A percentile compares a stretch with the other conserved stretches of the same genome.
These are phyloP conservation scores for Heliconius erato DNA, from an alignment of 2,888 invertebrate genomes.

Conservation along the genomic window DNA sequence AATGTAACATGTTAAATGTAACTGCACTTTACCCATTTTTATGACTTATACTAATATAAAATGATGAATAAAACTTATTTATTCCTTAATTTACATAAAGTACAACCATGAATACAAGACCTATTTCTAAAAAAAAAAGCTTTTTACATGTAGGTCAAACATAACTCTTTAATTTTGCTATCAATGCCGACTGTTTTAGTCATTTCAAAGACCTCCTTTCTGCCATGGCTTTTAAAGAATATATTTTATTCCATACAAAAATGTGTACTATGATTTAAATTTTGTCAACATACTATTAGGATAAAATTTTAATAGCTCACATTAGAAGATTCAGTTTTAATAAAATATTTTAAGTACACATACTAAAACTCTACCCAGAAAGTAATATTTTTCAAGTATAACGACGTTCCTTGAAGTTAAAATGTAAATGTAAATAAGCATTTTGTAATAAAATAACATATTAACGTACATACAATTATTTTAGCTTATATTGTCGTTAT, in stretches of 20 bases:
- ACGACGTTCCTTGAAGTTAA: constrained; percentile 9
- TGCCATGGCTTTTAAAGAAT: neutral
- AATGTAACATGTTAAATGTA: neutral
- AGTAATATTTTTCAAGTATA: constrained; percentile 7
- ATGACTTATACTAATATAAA: constrained; percentile 5
- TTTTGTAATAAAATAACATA: constrained; percentile 20
- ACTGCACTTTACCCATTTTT: neutral
- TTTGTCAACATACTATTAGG: constrained; percentile 22
- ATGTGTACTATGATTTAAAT: neutral
- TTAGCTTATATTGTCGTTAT: too few species aligned
- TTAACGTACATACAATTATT: neutral
- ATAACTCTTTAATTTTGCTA: constrained; percentile 3
- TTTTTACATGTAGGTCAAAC: constrained; percentile 13
- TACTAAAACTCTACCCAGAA: neutral
- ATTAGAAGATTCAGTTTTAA: too few species aligned
- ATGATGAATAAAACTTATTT: neutral
- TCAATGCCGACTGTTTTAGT: neutral
- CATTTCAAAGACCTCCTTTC: constrained; percentile 3
- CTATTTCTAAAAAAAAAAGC: neutral
- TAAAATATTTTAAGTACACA: too few species aligned
- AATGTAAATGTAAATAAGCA: constrained; percentile 16
- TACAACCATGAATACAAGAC: neutral
- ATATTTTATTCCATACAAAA: neutral
- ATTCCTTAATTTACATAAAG: constrained; percentile 1
- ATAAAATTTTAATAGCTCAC: too few species aligned